These are phyloP conservation scores for Anabacerthia variegaticeps DNA, from an alignment of 2,797 vertebrate species.

Conservation along the genomic window DNA sequence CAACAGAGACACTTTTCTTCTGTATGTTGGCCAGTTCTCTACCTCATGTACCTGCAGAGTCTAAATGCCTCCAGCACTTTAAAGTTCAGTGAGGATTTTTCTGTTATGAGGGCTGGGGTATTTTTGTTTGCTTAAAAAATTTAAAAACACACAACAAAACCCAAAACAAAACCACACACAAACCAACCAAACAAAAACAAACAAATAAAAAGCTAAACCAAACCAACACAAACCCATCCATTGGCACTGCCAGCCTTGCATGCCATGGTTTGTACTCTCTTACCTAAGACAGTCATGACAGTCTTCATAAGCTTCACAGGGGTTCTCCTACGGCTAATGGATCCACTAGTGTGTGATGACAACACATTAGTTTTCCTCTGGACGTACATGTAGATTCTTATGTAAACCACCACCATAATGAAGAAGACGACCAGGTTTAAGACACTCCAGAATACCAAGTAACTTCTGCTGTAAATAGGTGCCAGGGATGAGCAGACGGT, in stretches of 20 bases:
- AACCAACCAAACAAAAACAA: too few species aligned
- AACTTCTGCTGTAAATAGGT: conserved; percentile 94
- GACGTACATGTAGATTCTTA: conserved; percentile 93
- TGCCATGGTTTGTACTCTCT: conserved; percentile 42
- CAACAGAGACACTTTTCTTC: not conserved
- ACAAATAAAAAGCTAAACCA: not conserved
- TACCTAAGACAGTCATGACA: conserved; percentile 96
- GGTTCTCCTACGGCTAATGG: conserved; percentile 89
- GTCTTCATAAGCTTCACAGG: conserved; percentile 98
- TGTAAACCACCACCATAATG: conserved; percentile 91
- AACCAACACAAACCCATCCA: not conserved
- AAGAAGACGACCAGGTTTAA: conserved; percentile 91
- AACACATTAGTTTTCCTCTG: conserved; percentile 89
- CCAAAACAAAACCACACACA: not conserved
- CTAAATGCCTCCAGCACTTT: not conserved
- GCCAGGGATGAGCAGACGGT: conserved; percentile 87
- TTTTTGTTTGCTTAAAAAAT: not conserved
- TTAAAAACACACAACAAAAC: not conserved
- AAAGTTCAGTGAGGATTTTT: not conserved
- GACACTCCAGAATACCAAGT: conserved; percentile 92
- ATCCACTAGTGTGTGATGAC: conserved; percentile 85
- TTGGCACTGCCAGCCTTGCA: not conserved
- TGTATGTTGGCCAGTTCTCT: not conserved
- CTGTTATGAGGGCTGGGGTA: not conserved
- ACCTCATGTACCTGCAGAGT: not conserved